Evolutionary conservation across 2,797 vertebrate genomes (phyloP).

Genomic region (Pantherophis vulpinus): DNA sequence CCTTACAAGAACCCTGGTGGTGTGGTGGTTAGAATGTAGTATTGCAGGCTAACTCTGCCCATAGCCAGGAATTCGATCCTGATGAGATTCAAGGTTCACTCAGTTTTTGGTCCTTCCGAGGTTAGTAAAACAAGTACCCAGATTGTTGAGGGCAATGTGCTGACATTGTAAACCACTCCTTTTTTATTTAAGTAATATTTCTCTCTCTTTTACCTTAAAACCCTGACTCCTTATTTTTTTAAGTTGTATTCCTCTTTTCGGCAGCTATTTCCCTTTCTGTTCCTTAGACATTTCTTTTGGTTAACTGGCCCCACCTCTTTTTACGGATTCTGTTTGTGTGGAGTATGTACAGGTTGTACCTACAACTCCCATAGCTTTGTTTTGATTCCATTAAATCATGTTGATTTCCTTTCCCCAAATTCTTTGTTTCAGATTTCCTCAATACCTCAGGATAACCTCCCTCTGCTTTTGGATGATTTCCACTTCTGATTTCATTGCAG

Average conservation of each 20-base stretch:
- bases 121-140: neutral
- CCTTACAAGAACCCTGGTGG: neutral
- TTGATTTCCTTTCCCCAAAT: neutral
- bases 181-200: neutral
- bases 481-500: neutral
- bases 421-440: neutral
- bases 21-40: neutral
- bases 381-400: neutral
- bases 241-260: neutral
- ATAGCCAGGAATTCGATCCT: neutral
- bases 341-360: neutral
- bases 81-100: neutral
- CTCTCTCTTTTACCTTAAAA: neutral
- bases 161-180: neutral
- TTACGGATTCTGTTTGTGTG: neutral
- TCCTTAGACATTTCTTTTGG: neutral
- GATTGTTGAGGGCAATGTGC: no score
- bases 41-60: neutral
- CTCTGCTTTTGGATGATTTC: neutral
- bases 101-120: neutral
- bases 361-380: neutral
- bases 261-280: neutral
- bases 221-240: neutral
- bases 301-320: neutral
- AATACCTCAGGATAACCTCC: neutral